phyloP scores from a whole-genome alignment of 2,888 invertebrate species.

The Hirtodrosophila confusa region DNA sequence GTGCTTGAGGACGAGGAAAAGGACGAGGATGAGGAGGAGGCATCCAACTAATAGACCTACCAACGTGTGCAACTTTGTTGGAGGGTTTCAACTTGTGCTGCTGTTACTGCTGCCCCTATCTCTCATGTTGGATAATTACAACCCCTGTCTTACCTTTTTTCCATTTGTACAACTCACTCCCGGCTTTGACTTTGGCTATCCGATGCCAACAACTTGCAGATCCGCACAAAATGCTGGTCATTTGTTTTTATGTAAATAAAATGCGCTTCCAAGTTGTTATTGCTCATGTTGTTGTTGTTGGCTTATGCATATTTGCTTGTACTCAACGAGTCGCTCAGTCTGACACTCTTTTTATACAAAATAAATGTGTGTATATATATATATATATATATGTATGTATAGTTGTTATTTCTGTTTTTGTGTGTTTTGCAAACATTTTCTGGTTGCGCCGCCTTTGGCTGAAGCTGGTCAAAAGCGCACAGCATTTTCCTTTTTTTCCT shows the following conservation, averaged over 20 bases:
- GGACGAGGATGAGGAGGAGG: background rate
- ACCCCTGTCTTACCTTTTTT: slow-evolving; percentile 45
- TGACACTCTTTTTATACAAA: slow-evolving; percentile 58
- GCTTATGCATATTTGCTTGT: slow-evolving; percentile 52
- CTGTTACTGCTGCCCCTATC: slow-evolving; percentile 24
- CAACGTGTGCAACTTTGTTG: slow-evolving; percentile 49
- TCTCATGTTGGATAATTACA: slow-evolving; percentile 48
- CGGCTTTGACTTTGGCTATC: slow-evolving; percentile 41
- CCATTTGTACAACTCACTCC: slow-evolving; percentile 50
- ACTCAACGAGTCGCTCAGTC: slow-evolving; percentile 56
- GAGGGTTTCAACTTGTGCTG: slow-evolving; percentile 34
- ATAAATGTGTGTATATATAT: slow-evolving; percentile 5
- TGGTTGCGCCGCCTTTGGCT: slow-evolving; percentile 46
- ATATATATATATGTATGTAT: slow-evolving; percentile 21
- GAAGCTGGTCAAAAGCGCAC: slow-evolving; percentile 65
- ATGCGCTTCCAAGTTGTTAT: slow-evolving; percentile 66
- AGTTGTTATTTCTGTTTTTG: slow-evolving; percentile 1
- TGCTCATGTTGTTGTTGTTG: slow-evolving; percentile 28
- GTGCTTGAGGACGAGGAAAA: background rate
- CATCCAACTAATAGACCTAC: slow-evolving; percentile 53
- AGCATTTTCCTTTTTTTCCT: slow-evolving; percentile 56
- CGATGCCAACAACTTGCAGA: slow-evolving; percentile 46
- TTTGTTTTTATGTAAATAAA: slow-evolving; percentile 79
- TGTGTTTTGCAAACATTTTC: slow-evolving; percentile 51
- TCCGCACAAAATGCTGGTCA: slow-evolving; percentile 73